phyloP scores from a whole-genome alignment of 1,140 invertebrate species.

The Cyclargus thomasi region DNA sequence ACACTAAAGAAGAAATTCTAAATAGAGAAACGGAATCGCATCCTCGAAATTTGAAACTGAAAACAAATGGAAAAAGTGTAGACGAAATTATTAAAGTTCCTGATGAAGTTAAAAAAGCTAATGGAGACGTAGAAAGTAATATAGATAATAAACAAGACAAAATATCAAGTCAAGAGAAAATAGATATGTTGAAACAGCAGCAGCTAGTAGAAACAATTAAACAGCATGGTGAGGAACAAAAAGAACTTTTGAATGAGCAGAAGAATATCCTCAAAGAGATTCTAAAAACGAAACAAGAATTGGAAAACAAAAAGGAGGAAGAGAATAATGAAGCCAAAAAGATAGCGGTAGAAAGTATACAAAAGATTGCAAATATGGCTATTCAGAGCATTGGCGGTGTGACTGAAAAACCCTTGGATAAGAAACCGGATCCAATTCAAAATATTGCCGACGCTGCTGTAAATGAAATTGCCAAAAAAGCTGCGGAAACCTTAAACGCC shows the following conservation, averaged over 20 bases:
- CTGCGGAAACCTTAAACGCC: slow-evolving; percentile 52
- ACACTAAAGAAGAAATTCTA: slow-evolving; percentile 27
- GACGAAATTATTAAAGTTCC: slow-evolving; percentile 33
- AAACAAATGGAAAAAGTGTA: slow-evolving; percentile 41
- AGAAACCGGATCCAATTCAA: slow-evolving; percentile 40
- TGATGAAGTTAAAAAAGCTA: neutral
- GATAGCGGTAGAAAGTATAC: slow-evolving; percentile 69
- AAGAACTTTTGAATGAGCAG: slow-evolving; percentile 76
- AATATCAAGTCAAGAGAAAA: slow-evolving; percentile 36
- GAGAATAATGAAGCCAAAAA: slow-evolving; percentile 62
- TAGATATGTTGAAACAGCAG: slow-evolving; percentile 64
- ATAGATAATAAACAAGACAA: slow-evolving; percentile 35
- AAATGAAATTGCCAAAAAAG: slow-evolving; percentile 55
- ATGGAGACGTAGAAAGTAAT: slow-evolving; percentile 26
- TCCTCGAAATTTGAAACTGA: slow-evolving; percentile 48
- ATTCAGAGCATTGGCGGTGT: slow-evolving; percentile 63
- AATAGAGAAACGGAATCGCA: slow-evolving; percentile 42
- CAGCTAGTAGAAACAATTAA: slow-evolving; percentile 76
- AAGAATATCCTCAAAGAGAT: slow-evolving; percentile 76
- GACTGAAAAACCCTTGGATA: slow-evolving; percentile 46
- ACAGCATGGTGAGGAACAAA: slow-evolving; percentile 76
- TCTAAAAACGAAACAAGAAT: slow-evolving; percentile 72
- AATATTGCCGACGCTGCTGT: slow-evolving; percentile 54
- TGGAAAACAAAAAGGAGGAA: slow-evolving; percentile 60
- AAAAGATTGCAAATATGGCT: slow-evolving; percentile 69